Evolutionary conservation across 2,888 invertebrate genomes (phyloP), one percentile per base, ranked within the genome.

Genomic region (Melanargia galathea): DNA sequence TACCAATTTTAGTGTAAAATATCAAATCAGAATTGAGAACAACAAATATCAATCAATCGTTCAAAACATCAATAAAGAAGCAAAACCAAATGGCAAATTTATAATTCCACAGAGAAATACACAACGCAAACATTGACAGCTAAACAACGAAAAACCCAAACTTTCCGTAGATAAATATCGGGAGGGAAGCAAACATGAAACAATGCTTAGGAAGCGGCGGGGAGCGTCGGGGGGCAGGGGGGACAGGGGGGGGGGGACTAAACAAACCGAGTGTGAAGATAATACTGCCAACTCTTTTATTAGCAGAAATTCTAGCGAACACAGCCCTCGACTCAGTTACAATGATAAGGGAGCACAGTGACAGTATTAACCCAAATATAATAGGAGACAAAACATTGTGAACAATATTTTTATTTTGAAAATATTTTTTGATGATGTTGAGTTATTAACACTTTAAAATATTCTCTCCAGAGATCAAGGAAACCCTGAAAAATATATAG

Each of bases 251-350:
- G 49, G 2, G 30, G 11, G 51, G 51, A 51, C 33, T 13, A 33
- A 59, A 49, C 59, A 59, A 49, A 38, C 59, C 48, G 59, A 59
- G 59, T 49, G 59, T 59, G 59, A 59, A 59, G 59, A 59, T 59
- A 59, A 59, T 59, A 49, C 59, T 59, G 38, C 24, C 48, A 59
- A 59, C 59, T 49, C 59, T 59, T 59, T 59, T 59, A 59, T 59
- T 48, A 24, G 59, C 49, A 35, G 59, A 49, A 49, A 59, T 49
- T 49, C 24, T 22, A 16, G 35, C 49, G 49, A 49, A 24, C 59
- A 38, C 35, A n/a, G 24, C 48, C 48, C 38, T 13, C 20, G 13
- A 26, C 48, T 48, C 46, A 18, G 20, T 35, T 38, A 16, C 35
- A 46, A 5, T 46, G 33, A 46, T 46, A 58, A 49, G 49, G 51